Percentiles rank a stretch among this genome's conserved stretches.
Conservation (phyloP, 2,888 invertebrate genomes). For the Drosophila vallismaia region DNA sequence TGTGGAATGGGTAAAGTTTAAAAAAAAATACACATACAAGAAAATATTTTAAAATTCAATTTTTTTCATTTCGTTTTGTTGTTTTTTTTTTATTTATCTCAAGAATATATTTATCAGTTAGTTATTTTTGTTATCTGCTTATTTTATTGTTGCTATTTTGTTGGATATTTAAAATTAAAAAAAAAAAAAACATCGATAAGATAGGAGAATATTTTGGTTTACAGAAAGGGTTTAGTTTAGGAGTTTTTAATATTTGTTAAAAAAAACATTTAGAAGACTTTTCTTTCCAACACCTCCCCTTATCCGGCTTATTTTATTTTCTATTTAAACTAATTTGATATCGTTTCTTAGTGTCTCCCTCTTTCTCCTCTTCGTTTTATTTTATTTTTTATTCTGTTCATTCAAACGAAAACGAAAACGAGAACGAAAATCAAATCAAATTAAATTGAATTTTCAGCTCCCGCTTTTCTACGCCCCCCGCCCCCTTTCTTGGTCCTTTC, state of each 20-base stretch:
- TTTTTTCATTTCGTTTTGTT: background rate
- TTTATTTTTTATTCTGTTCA: conserved; percentile 53
- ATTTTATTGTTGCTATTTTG: background rate
- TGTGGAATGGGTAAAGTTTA: background rate
- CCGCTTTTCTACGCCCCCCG: conserved; percentile 12
- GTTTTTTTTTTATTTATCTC: background rate
- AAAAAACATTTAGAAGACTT: background rate
- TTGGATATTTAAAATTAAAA: background rate
- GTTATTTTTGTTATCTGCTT: background rate
- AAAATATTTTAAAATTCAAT: background rate
- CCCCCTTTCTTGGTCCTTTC: conserved; percentile 16
- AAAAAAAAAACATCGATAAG: background rate
- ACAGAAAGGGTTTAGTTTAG: background rate
- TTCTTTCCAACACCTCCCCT: background rate
- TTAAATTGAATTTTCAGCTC: conserved; percentile 80
- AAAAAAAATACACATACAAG: background rate
- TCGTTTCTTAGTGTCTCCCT: conserved; percentile 52
- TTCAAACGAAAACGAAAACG: conserved; percentile 79
- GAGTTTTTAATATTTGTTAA: too few species aligned
- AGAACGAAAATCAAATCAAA: conserved; percentile 82
- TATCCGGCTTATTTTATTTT: conserved; percentile 34
- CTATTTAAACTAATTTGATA: conserved; percentile 77
- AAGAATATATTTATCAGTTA: background rate
- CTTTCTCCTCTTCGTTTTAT: conserved; percentile 6
- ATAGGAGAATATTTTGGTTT: background rate